Conservation (phyloP, 2,888 invertebrate genomes). For the Monopis laevigella region DNA sequence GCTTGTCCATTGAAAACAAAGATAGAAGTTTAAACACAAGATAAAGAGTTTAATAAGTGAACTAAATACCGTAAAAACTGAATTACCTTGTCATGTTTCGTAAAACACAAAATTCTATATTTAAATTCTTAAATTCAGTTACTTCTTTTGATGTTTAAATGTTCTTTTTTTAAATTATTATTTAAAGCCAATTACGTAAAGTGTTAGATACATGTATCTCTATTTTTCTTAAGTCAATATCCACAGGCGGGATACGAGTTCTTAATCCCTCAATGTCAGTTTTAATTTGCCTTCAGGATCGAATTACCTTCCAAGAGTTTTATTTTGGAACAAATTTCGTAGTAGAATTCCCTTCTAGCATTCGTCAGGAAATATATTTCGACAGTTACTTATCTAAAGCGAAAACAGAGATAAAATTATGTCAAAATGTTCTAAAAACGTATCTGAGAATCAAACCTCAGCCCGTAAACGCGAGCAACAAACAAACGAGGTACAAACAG, state of each 20-base stretch:
- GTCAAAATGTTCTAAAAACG: not conserved
- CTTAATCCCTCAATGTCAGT: conserved; percentile 65
- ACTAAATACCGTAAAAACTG: conserved; percentile 10
- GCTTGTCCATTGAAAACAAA: not conserved
- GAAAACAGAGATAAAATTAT: not conserved
- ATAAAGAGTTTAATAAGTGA: conserved; percentile 9
- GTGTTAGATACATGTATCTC: conserved; percentile 21
- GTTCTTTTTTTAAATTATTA: not conserved
- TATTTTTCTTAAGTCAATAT: conserved; percentile 33
- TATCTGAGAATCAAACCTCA: not conserved
- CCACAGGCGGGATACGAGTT: conserved; percentile 38
- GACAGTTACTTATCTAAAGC: conserved; percentile 4
- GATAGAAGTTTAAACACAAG: conserved; percentile 9
- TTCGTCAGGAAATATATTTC: conserved; percentile 1
- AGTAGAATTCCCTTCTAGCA: conserved; percentile 13
- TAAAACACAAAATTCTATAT: not conserved
- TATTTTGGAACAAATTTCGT: conserved; percentile 48
- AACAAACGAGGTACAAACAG: conserved; percentile 32
- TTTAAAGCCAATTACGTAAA: conserved; percentile 1
- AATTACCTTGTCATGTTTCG: conserved; percentile 9
- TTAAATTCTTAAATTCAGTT: too few relatives aligned
- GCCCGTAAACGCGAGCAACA: not conserved
- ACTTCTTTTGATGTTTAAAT: too few relatives aligned
- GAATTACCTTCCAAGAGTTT: conserved; percentile 58
- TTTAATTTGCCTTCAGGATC: conserved; percentile 60